phyloP scores from a whole-genome alignment of 2,888 invertebrate genomes.

The Nezara viridula region DNA sequence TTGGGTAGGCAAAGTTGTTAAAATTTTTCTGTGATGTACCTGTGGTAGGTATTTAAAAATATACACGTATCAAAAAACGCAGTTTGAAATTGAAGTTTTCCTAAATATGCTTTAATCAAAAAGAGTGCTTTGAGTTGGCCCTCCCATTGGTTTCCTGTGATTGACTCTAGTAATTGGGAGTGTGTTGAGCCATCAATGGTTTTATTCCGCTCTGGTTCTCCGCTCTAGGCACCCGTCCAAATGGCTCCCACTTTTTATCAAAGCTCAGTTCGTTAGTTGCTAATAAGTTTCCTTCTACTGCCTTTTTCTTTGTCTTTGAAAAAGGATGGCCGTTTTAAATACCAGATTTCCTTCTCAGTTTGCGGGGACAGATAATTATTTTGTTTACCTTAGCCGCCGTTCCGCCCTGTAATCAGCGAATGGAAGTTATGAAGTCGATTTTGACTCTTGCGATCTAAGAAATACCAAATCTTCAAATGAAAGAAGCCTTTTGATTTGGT shows the following conservation, averaged over 20 bases:
- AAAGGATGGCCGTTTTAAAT: background rate
- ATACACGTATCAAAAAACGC: no score
- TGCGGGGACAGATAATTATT: background rate
- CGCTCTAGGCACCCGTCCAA: background rate
- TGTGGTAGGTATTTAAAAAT: background rate
- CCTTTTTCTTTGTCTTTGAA: background rate
- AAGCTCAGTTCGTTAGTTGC: slow-evolving; percentile 14
- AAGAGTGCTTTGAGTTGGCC: background rate
- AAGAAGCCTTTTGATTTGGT: no score
- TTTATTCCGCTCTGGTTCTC: slow-evolving; percentile 10
- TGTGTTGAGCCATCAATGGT: slow-evolving; percentile 19
- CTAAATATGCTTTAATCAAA: background rate
- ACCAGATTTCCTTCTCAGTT: background rate
- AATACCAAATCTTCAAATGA: background rate
- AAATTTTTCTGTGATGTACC: background rate
- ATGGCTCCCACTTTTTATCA: slow-evolving; percentile 3
- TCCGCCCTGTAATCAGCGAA: background rate
- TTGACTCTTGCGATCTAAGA: background rate
- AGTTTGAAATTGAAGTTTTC: background rate
- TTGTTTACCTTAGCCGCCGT: background rate
- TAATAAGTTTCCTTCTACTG: background rate
- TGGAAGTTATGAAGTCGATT: background rate
- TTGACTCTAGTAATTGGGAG: slow-evolving; percentile 16
- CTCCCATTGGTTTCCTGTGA: background rate
- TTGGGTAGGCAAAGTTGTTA: background rate